phyloP scores from a whole-genome alignment of 2,113 vertebrate genomes.

The Galemys pyrenaicus region DNA sequence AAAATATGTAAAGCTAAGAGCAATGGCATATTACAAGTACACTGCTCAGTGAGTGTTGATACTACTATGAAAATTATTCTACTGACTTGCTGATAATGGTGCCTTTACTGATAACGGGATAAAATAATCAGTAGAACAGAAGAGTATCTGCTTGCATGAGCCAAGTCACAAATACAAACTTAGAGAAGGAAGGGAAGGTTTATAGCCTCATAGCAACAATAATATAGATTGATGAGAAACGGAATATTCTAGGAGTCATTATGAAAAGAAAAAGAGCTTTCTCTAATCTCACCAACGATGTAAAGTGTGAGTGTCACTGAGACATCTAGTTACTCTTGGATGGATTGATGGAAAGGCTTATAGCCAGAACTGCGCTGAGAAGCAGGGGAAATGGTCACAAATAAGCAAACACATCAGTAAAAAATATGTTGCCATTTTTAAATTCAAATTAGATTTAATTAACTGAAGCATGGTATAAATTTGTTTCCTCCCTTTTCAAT shows the following conservation, averaged over 20 bases:
- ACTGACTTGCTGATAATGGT: background rate
- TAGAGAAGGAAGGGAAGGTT: background rate
- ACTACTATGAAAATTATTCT: background rate
- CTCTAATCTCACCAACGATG: background rate
- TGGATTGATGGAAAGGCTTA: background rate
- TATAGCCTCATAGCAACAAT: background rate
- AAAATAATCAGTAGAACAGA: background rate
- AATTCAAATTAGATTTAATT: background rate
- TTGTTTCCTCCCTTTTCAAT: background rate
- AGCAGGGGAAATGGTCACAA: background rate
- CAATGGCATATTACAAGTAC: background rate
- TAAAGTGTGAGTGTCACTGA: background rate
- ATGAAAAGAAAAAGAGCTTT: background rate
- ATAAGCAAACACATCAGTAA: background rate
- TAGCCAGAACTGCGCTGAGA: background rate
- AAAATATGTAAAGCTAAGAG: slow-evolving; percentile 12
- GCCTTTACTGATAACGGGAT: background rate
- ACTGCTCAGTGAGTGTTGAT: background rate
- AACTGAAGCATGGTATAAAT: background rate
- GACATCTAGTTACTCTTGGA: background rate
- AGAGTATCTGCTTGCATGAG: background rate
- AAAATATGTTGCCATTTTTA: background rate
- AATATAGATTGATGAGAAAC: background rate
- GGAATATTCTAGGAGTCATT: background rate
- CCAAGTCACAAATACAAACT: slow-evolving; percentile 5